Percentiles rank a stretch among this genome's conserved stretches.
Evolutionary conservation across 2,888 invertebrate genomes (phyloP).

Genomic region (Meghimatium bilineatum): DNA sequence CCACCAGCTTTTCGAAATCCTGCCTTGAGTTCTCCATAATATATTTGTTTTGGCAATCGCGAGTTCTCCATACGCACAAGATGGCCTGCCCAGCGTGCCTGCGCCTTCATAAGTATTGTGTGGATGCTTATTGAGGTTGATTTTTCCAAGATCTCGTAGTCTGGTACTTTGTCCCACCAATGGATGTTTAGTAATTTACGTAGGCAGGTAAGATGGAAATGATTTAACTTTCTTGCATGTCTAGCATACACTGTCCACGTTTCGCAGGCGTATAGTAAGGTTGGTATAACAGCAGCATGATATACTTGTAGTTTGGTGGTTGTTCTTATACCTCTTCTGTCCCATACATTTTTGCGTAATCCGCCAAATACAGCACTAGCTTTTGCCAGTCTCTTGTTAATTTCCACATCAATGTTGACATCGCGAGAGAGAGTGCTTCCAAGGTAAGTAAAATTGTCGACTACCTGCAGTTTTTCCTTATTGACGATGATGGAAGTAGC

Average conservation of each 20-base stretch:
- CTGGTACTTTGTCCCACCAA: background rate
- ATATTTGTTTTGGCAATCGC: background rate
- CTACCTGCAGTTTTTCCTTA: too few species aligned
- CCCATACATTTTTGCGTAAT: too few species aligned
- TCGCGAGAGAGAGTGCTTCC: too few species aligned
- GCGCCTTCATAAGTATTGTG: background rate
- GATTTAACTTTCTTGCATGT: background rate
- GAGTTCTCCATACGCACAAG: background rate
- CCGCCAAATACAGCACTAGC: too few species aligned
- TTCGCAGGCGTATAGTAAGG: background rate
- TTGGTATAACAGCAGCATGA: background rate
- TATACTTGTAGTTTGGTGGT: too few species aligned
- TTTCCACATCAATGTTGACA: too few species aligned
- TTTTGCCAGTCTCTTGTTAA: too few species aligned
- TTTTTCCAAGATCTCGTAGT: background rate
- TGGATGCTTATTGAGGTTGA: background rate
- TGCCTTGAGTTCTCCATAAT: background rate
- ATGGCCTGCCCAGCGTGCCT: background rate
- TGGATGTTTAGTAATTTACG: background rate
- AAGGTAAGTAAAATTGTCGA: too few species aligned
- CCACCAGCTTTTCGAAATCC: background rate
- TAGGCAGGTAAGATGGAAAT: background rate
- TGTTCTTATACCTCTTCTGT: too few species aligned
- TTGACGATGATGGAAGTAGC: too few species aligned
- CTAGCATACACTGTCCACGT: background rate